phyloP scores from a whole-genome alignment of 2,888 invertebrate genomes.

The Prosopocoilus inquinatus region DNA sequence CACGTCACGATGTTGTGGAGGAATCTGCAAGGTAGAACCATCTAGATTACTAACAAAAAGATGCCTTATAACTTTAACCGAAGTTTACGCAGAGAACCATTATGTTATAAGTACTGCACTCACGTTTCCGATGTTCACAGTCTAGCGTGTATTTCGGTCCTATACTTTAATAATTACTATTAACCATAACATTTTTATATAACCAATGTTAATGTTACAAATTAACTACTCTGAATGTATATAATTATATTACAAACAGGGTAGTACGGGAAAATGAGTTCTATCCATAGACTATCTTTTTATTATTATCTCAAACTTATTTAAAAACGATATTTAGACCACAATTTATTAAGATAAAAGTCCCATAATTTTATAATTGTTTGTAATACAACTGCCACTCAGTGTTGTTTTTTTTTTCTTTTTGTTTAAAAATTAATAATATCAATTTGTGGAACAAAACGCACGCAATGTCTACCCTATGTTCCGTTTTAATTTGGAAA shows the following conservation, averaged over 20 bases:
- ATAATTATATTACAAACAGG: slow-evolving; percentile 21
- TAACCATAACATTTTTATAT: slow-evolving; percentile 25
- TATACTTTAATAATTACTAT: slow-evolving; percentile 20
- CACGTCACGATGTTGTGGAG: slow-evolving; percentile 10
- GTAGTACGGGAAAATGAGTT: slow-evolving; percentile 14
- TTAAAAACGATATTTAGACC: too few species aligned
- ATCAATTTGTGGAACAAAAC: too few species aligned
- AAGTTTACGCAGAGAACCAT: slow-evolving; percentile 36
- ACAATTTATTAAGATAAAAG: too few species aligned
- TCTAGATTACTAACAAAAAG: slow-evolving; percentile 43
- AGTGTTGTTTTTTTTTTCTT: too few species aligned
- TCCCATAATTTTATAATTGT: too few species aligned
- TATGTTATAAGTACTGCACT: slow-evolving; percentile 26
- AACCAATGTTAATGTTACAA: slow-evolving; percentile 17
- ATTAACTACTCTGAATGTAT: slow-evolving; percentile 26
- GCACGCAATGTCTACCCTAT: too few species aligned
- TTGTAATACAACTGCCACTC: too few species aligned
- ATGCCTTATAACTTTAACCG: slow-evolving; percentile 44
- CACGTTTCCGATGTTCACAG: slow-evolving; percentile 30
- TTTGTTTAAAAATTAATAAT: too few species aligned
- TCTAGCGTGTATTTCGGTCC: slow-evolving; percentile 29
- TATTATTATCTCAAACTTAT: too few species aligned
- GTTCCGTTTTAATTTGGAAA: too few species aligned
- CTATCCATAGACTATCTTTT: slow-evolving; percentile 5
- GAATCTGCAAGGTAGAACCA: slow-evolving; percentile 22